phyloP scores from a whole-genome alignment of 2,888 invertebrate genomes.

The Steinernema carpocapsae region DNA sequence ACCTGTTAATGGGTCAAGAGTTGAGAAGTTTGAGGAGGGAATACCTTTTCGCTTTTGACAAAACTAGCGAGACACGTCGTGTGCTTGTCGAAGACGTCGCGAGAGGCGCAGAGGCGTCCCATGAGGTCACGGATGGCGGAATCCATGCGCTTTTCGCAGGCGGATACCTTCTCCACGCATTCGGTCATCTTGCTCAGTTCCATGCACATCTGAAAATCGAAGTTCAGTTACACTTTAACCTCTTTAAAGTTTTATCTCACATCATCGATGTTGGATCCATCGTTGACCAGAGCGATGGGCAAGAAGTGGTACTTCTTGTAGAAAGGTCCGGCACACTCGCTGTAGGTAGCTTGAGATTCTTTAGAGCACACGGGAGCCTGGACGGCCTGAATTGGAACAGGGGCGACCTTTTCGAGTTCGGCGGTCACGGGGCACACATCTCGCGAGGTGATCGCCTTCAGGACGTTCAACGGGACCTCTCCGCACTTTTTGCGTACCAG shows the following conservation, averaged over 20 bases:
- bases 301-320: constrained; percentile 49
- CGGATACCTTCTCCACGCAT: constrained; percentile 36
- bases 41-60: constrained; percentile 41
- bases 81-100: constrained; percentile 50
- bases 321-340: constrained; percentile 46
- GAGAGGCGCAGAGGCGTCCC: constrained; percentile 46
- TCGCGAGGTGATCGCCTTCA: constrained; percentile 46
- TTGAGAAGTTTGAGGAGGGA: background rate
- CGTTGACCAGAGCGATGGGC: constrained; percentile 48
- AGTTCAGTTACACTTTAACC: background rate
- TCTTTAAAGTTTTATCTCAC: constrained; percentile 32
- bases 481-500: constrained; percentile 63
- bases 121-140: constrained; percentile 37
- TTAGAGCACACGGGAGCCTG: constrained; percentile 40
- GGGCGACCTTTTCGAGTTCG: background rate
- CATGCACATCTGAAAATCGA: constrained; percentile 32
- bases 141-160: constrained; percentile 35
- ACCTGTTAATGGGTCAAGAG: background rate
- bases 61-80: constrained; percentile 48
- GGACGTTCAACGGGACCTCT: constrained; percentile 57
- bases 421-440: constrained; percentile 45
- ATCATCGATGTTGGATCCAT: constrained; percentile 48
- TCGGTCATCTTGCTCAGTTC: constrained; percentile 38
- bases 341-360: constrained; percentile 40
- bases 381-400: constrained; percentile 16